phyloP scores from a whole-genome alignment of 1,140 invertebrate genomes.

The Apocrypta bakeri region DNA sequence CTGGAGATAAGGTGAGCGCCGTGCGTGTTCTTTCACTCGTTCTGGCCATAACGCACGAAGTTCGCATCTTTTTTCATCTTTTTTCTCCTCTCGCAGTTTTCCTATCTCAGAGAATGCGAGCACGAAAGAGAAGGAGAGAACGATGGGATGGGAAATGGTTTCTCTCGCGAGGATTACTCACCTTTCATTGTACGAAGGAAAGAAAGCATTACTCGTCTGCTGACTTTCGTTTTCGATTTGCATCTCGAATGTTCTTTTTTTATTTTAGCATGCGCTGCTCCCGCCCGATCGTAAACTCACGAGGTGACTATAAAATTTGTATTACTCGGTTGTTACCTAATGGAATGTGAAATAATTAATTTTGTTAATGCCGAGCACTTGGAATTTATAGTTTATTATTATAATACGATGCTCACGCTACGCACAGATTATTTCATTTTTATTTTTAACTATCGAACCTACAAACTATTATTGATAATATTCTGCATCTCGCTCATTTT shows the following conservation, averaged over 20 bases:
- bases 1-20: slow-evolving; percentile 18
- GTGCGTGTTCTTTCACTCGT: slow-evolving; percentile 1
- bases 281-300: background rate
- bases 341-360: slow-evolving; percentile 9
- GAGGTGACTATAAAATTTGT: slow-evolving; percentile 1
- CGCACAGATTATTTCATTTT: no score
- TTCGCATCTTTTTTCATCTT: background rate
- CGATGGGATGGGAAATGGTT: background rate
- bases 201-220: background rate
- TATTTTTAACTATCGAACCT: no score
- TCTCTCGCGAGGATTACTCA: slow-evolving; percentile 49
- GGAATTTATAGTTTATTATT: no score
- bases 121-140: background rate
- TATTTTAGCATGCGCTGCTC: no score
- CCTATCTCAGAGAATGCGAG: background rate
- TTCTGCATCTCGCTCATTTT: no score
- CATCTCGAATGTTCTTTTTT: background rate
- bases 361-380: no score
- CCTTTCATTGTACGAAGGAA: background rate
- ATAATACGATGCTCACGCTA: no score
- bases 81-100: background rate
- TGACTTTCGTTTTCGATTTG: slow-evolving; percentile 38
- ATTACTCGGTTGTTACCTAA: background rate
- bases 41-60: no score
- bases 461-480: no score